Evolutionary conservation across 2,888 invertebrate species (phyloP).

Genomic region (Carabus problematicus): DNA sequence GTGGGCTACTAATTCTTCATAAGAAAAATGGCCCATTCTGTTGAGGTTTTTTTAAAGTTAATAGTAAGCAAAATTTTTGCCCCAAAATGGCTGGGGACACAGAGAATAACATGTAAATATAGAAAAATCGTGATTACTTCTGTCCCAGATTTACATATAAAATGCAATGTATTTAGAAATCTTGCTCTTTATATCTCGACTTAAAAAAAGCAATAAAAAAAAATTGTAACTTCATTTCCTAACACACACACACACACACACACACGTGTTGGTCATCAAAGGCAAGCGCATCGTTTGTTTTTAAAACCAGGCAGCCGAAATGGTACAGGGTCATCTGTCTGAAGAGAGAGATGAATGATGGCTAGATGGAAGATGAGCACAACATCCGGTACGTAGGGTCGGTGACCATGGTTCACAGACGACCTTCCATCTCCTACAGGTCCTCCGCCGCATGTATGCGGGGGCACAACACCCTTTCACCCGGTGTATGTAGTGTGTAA

Average conservation of each 20-base stretch:
- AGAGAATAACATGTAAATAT: too few species aligned
- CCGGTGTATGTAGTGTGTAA: neutral
- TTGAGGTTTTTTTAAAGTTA: too few species aligned
- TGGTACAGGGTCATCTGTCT: too few species aligned
- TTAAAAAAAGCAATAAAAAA: neutral
- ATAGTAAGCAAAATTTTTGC: too few species aligned
- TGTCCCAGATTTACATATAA: neutral
- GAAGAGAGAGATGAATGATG: neutral
- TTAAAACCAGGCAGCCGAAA: too few species aligned
- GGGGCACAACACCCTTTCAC: neutral
- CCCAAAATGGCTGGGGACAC: too few species aligned
- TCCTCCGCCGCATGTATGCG: neutral
- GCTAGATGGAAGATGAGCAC: neutral
- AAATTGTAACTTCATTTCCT: neutral
- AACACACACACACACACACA: neutral
- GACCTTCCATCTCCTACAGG: conserved; percentile 16
- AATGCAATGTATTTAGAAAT: too few species aligned
- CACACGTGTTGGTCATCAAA: neutral
- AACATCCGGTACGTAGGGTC: conserved; percentile 18
- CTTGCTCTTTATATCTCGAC: neutral
- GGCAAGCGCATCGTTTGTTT: too few species aligned
- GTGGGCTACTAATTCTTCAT: too few species aligned
- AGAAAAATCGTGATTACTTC: too few species aligned
- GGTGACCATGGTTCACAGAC: conserved; percentile 13
- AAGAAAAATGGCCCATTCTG: too few species aligned